Base-by-base conservation (phyloP, 2,113 vertebrate genomes). In the Xenopus laevis region DNA sequence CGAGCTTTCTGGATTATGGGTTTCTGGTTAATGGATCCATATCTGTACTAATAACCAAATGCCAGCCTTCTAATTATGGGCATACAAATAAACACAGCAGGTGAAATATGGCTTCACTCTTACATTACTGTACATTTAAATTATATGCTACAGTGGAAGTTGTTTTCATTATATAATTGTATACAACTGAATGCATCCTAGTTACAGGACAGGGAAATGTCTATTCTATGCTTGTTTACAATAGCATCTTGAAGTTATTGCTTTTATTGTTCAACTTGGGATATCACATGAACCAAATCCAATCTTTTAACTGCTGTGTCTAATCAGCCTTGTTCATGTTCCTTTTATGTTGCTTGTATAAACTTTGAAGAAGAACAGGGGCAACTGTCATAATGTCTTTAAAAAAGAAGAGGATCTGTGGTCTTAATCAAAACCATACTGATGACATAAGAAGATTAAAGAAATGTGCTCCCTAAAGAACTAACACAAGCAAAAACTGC, bases 321-420 rank as follows among this genome's bases (percentile, higher is more conserved):
- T 67, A 45, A 52, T 80, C 71, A 11, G 12, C 10, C 62, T 58
- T 74, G 30, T 76, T 64, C 59, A 63, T 70, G 58, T 57, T 55
- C 67, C 69, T 75, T 67, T 77, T 20, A 65, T 78, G 23, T 50
- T 71, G 13, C 73, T 78, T 81, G 46, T 57, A 27, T 58, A 59
- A 11, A 23, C 47, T 50, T 12, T 15, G 1, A 55, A 50, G 75
- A 72, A 77, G 65, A 40, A 13, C 1, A 18, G 77, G 66, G 44
- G 50, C 67, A 74, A 21, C 44, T 77, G 4, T 53, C 71, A 18
- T 3, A 17, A 7, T 68, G 11, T 71, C 76, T 44, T 77, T 27
- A 47, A 40, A 59, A 30, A 15, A 59, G 68, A 17, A 57, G 12
- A 55, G 7, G 30, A 18, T 15, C 68, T 59, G 11, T 57, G 23